A percentile compares a stretch with the other conserved stretches of the same genome.
Conservation (phyloP, 2,113 vertebrate genomes). For the Leptodactylus fuscus region DNA sequence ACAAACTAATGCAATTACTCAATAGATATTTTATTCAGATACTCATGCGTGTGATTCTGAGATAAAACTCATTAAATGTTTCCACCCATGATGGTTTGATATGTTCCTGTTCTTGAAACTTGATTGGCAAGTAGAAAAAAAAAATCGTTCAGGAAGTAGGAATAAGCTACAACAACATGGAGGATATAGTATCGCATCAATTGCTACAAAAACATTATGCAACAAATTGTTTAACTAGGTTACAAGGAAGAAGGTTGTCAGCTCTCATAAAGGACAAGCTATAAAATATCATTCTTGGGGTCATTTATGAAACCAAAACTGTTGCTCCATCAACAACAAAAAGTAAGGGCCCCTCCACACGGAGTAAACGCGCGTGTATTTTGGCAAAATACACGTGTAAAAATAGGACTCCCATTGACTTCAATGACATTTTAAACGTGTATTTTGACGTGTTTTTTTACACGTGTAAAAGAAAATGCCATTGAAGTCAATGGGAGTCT, state of each 20-base stretch:
- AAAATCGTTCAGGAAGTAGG: conserved; percentile 27
- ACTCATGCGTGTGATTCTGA: not conserved
- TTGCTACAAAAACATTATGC: conserved; percentile 29
- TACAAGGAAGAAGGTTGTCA: not conserved
- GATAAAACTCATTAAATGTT: not conserved
- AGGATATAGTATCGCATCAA: not conserved
- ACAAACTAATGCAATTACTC: not conserved
- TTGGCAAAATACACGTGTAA: too few species aligned
- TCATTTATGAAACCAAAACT: too few species aligned
- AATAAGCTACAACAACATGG: not conserved
- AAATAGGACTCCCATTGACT: too few species aligned
- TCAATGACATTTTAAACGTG: too few species aligned
- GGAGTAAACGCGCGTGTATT: too few species aligned
- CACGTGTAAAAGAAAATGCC: too few species aligned
- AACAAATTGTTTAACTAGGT: not conserved
- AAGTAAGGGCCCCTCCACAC: too few species aligned
- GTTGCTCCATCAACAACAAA: too few species aligned
- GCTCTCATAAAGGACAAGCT: not conserved
- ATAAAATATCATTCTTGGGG: too few species aligned
- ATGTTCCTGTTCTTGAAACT: conserved; percentile 15
- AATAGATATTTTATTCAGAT: not conserved
- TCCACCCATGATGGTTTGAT: not conserved
- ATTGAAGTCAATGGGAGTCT: too few species aligned
- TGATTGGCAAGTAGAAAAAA: not conserved
- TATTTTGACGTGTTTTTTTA: too few species aligned